These are phyloP conservation scores for Athetis lepigone DNA, from an alignment of 2,888 invertebrate species.

Conservation along the genomic window DNA sequence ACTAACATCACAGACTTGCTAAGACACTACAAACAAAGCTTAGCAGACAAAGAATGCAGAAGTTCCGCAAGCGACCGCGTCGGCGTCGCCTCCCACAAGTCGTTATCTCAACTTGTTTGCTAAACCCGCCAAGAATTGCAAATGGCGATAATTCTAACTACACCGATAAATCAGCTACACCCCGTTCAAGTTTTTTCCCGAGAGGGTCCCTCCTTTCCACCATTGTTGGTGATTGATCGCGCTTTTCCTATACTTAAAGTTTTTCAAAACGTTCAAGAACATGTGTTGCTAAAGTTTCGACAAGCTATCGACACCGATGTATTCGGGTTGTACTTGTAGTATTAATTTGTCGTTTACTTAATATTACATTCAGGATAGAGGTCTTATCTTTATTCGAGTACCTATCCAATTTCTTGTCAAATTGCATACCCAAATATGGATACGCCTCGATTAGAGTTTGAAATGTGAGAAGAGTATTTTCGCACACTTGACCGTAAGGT, in stretches of 20 bases:
- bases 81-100: conserved; percentile 69
- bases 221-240: conserved; percentile 88
- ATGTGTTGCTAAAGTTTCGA: conserved; percentile 79
- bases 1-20: background rate
- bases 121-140: conserved; percentile 87
- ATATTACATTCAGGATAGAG: conserved; percentile 19
- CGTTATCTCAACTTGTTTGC: conserved; percentile 86
- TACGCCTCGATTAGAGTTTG: no score
- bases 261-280: conserved; percentile 75
- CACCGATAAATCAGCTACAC: conserved; percentile 87
- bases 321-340: conserved; percentile 68
- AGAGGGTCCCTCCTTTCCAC: conserved; percentile 80
- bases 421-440: no score
- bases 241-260: conserved; percentile 79
- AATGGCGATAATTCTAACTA: conserved; percentile 90
- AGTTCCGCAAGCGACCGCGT: conserved; percentile 39
- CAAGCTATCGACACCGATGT: conserved; percentile 66
- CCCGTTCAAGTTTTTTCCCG: conserved; percentile 86
- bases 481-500: no score
- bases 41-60: conserved; percentile 47
- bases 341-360: conserved; percentile 70
- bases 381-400: background rate
- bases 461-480: no score
- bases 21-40: conserved; percentile 28
- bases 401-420: background rate